phyloP scores from a whole-genome alignment of 1,140 invertebrate genomes.

The Hypothenemus hampei region DNA sequence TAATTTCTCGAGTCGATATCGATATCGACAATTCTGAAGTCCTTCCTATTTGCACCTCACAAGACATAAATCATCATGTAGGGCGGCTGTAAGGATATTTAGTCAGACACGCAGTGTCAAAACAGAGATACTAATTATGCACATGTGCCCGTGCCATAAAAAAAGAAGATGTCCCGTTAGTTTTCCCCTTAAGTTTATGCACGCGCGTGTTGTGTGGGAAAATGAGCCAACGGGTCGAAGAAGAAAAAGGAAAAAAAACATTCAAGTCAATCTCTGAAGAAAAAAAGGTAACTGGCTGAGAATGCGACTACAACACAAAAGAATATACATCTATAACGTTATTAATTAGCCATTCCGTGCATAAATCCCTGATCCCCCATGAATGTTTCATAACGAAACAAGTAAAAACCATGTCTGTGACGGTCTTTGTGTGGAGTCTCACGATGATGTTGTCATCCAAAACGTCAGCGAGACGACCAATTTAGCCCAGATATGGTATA shows the following conservation, averaged over 20 bases:
- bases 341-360: constrained; percentile 22
- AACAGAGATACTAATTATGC: constrained; percentile 21
- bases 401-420: constrained; percentile 38
- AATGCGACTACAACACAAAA: constrained; percentile 19
- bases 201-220: too few relatives aligned
- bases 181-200: too few relatives aligned
- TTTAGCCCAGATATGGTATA: constrained; percentile 43
- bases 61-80: too few relatives aligned
- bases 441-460: constrained; percentile 43
- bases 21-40: too few relatives aligned
- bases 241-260: constrained; percentile 4
- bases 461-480: constrained; percentile 37
- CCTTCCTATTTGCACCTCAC: too few relatives aligned
- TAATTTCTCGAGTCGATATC: too few relatives aligned
- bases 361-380: constrained; percentile 27
- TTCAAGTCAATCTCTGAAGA: not conserved
- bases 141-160: constrained; percentile 13
- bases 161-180: too few relatives aligned
- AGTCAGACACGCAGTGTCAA: constrained; percentile 19
- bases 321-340: constrained; percentile 20
- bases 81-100: constrained; percentile 24
- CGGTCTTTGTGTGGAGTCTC: constrained; percentile 21
- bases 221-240: too few relatives aligned
- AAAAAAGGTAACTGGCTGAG: too few relatives aligned
- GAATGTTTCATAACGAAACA: constrained; percentile 37